Evolutionary conservation across 2,113 vertebrate genomes (phyloP).

Genomic region (Notothenia rossii): DNA sequence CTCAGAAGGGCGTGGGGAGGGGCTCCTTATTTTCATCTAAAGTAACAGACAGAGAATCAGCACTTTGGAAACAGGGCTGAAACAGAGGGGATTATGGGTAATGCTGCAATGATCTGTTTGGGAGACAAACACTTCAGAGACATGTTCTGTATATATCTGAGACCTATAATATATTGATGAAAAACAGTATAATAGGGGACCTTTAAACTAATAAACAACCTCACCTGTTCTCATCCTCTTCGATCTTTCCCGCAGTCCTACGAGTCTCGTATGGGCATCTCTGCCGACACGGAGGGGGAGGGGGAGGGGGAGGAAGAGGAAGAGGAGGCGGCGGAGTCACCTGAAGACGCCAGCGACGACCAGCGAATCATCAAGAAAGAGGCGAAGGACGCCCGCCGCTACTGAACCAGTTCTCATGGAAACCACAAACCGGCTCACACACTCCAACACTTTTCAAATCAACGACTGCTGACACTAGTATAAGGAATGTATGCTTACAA

Average conservation of each 20-base stretch:
- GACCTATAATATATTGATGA: no score
- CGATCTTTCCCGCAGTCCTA: constrained; percentile 75
- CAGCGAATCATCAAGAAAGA: constrained; percentile 91
- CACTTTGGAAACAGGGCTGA: no score
- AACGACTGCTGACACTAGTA: constrained; percentile 79
- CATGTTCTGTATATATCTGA: no score
- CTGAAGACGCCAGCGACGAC: constrained; percentile 85
- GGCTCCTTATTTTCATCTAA: no score
- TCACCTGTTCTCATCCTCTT: background rate
- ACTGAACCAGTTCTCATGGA: constrained; percentile 82
- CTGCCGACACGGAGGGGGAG: constrained; percentile 80
- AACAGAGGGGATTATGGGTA: no score
- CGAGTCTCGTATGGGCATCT: constrained; percentile 83
- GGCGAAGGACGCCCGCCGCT: constrained; percentile 85
- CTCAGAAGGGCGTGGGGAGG: no score
- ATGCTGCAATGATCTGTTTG: no score
- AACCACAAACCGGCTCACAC: constrained; percentile 74
- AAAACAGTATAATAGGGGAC: no score
- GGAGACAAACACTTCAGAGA: no score
- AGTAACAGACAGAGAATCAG: no score
- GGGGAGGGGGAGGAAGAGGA: constrained; percentile 83
- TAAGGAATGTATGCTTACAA: constrained; percentile 87
- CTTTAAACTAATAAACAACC: background rate
- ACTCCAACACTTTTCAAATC: constrained; percentile 77
- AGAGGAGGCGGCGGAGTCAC: constrained; percentile 91